Conservation (phyloP, 2,797 vertebrate species). For the Pipistrellus nathusii region DNA sequence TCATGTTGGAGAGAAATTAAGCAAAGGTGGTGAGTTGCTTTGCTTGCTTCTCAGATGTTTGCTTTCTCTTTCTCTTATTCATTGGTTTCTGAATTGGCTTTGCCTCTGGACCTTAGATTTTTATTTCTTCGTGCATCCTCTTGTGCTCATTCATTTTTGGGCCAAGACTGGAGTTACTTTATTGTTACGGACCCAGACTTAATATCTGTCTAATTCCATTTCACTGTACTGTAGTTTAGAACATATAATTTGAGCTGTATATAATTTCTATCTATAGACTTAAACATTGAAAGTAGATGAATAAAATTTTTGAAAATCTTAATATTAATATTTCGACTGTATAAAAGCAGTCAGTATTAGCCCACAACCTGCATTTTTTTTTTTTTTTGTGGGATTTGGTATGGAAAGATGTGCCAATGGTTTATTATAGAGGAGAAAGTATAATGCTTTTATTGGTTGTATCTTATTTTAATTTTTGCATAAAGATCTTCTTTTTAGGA, state of each 20-base stretch:
- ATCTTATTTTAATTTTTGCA: not conserved
- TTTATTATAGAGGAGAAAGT: not conserved
- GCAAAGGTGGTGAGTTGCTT: not conserved
- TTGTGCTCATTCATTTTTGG: slow-evolving; percentile 26
- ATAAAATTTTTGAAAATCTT: not conserved
- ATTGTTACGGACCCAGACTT: not conserved
- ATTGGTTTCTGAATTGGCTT: not conserved
- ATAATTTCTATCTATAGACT: not conserved
- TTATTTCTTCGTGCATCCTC: not conserved
- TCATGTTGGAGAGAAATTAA: not conserved
- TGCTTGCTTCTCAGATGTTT: not conserved
- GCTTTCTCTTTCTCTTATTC: not conserved
- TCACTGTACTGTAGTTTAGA: not conserved
- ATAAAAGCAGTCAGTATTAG: not conserved
- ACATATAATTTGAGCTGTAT: not conserved
- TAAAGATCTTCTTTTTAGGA: not conserved
- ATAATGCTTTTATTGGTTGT: not conserved
- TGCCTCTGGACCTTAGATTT: not conserved
- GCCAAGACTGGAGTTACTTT: not conserved
- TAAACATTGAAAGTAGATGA: slow-evolving; percentile 2
- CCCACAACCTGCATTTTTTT: not conserved
- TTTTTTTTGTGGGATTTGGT: not conserved
- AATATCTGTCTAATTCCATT: not conserved
- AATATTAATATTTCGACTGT: not conserved
- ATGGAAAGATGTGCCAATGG: not conserved